Evolutionary conservation across 1,140 invertebrate genomes (phyloP), one percentile per base, ranked within the genome.

Genomic region (Orussus abietinus): DNA sequence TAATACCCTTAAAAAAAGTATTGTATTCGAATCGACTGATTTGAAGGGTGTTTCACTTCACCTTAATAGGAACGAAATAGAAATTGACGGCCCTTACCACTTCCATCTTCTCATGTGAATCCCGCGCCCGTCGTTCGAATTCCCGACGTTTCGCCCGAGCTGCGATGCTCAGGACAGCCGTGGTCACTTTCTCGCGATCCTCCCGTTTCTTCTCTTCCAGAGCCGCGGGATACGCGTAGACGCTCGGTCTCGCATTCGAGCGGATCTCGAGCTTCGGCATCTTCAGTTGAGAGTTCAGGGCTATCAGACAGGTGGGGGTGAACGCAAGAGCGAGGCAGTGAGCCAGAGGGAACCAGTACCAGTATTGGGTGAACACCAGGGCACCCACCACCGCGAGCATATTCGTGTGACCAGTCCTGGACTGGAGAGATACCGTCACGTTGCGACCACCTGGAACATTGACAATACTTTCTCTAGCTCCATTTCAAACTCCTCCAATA

Each of bases 331-430:
- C 92, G 28, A 99, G 72, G 55, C 96, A 98, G 66, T 98, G 93
- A 0, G 93, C 86, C 33, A 99, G 74, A 0, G 97, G 96, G 80
- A 97, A 99, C 97, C 97, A 99, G 67, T 98, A 99, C 97, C 97
- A 99, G 68, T 98, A 98, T 66, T 99, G 96, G 0, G 93, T 95
- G 69, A 99, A 99, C 0, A 98, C 88, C 28, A 99, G 68, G 69
- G 96, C 89, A n/a, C 97, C 97, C 1, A 99, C 96, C 3, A 99
- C 93, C 2, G 93, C 92, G 33, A 93, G 77, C 84, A 98, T 91
- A 69, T 98, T 96, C 32, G 92, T 96, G 66, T 99, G 96, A 1
- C 96, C 96, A 26, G 94, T 98, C 22, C 96, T 81, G 4, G 96
- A 97, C 59, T 96, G 92, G 5, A 99, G 75, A 0, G 90, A 91